Evolutionary conservation across 2,797 vertebrate species (phyloP).

Genomic region (Natrix natrix): DNA sequence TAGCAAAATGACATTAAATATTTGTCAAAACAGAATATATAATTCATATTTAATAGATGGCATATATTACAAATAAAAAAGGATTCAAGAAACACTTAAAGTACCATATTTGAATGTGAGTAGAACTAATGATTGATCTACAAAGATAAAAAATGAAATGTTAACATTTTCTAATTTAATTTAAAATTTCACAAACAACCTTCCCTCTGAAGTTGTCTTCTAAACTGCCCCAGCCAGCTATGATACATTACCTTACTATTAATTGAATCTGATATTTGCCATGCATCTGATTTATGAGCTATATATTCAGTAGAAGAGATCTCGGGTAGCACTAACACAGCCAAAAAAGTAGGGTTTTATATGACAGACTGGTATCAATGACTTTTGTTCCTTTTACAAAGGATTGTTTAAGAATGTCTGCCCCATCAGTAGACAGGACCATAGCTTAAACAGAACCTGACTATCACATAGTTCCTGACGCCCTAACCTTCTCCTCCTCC

Average conservation of each 20-base stretch:
- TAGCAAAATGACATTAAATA: neutral
- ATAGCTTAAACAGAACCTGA: neutral
- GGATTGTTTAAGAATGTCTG: neutral
- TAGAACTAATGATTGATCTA: neutral
- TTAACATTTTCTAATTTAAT: constrained; percentile 31
- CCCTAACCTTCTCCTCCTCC: neutral
- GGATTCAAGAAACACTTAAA: neutral
- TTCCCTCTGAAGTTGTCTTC: neutral
- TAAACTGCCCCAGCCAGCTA: constrained; percentile 13
- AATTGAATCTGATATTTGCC: constrained; percentile 20
- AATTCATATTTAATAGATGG: neutral
- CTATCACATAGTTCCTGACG: neutral
- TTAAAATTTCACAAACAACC: constrained; percentile 9
- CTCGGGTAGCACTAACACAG: neutral
- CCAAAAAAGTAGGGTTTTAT: neutral
- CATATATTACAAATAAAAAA: neutral
- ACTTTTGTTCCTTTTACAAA: neutral
- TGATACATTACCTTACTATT: constrained; percentile 13
- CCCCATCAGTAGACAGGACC: neutral
- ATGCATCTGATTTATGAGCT: constrained; percentile 1
- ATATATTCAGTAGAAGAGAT: neutral
- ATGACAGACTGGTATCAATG: neutral
- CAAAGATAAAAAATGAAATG: constrained; percentile 23
- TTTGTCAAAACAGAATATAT: neutral
- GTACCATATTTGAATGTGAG: neutral